Percentiles rank a stretch among this genome's conserved stretches.
These are phyloP conservation scores for Peromyscus leucopus DNA, from an alignment of 2,113 vertebrate species.

Conservation along the genomic window DNA sequence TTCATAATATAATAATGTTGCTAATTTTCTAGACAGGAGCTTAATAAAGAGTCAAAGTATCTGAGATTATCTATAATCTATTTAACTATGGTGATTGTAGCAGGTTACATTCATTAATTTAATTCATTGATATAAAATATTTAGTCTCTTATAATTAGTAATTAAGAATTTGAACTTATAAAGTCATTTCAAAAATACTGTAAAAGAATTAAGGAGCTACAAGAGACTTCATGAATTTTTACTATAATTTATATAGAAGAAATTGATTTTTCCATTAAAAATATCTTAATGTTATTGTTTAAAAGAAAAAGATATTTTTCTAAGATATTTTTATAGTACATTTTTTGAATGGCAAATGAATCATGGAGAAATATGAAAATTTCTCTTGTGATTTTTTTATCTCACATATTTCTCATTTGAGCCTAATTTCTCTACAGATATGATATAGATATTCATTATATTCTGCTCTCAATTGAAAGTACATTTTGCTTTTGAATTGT, in stretches of 20 bases:
- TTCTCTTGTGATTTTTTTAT: constrained; percentile 25
- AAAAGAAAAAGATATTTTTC: constrained; percentile 42
- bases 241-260: constrained; percentile 42
- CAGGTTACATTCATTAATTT: constrained; percentile 58
- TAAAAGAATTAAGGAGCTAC: constrained; percentile 21
- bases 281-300: constrained; percentile 55
- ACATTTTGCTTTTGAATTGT: constrained; percentile 31
- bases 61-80: constrained; percentile 8
- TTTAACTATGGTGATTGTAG: constrained; percentile 6
- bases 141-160: constrained; percentile 57
- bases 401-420: constrained; percentile 58
- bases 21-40: constrained; percentile 72
- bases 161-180: constrained; percentile 63
- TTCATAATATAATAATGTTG: constrained; percentile 72
- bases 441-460: constrained; percentile 79
- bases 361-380: neutral
- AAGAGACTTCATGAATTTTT: constrained; percentile 46
- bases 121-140: constrained; percentile 68
- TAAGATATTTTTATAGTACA: constrained; percentile 6
- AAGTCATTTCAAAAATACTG: constrained; percentile 46
- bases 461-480: constrained; percentile 69
- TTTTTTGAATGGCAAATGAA: constrained; percentile 52
- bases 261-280: constrained; percentile 57
- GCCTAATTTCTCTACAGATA: constrained; percentile 46
- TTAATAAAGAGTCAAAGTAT: constrained; percentile 64